phyloP scores from a whole-genome alignment of 2,113 vertebrate species.

The Rostratula benghalensis region DNA sequence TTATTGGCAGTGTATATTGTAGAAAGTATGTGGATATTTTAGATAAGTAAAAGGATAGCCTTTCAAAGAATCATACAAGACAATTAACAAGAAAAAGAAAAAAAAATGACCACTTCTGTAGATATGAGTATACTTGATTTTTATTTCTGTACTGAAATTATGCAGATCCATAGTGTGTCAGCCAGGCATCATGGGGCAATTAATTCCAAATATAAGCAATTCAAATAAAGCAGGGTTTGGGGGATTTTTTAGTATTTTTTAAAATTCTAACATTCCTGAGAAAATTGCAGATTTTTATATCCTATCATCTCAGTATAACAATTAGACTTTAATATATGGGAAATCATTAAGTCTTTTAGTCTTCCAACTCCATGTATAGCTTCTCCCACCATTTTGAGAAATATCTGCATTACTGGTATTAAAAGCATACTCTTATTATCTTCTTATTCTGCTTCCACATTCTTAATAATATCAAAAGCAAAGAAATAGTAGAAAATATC shows the following conservation, averaged over 20 bases:
- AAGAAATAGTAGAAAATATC: neutral
- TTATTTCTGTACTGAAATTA: neutral
- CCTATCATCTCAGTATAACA: neutral
- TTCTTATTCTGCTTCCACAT: neutral
- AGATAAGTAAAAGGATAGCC: neutral
- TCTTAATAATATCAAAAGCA: neutral
- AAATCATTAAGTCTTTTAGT: neutral
- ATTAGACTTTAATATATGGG: neutral
- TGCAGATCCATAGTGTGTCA: neutral
- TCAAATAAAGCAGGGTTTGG: neutral
- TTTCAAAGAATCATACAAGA: neutral
- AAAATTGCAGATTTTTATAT: neutral
- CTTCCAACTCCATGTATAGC: neutral
- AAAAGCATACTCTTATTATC: neutral
- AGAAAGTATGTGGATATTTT: neutral
- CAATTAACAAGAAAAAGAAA: neutral
- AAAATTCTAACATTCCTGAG: neutral
- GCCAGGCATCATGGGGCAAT: neutral
- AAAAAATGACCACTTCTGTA: neutral
- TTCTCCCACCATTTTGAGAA: neutral
- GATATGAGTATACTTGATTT: neutral
- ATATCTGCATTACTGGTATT: neutral
- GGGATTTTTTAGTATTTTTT: fast-evolving
- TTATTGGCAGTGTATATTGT: neutral
- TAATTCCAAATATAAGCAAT: neutral